Base-by-base conservation (phyloP, 37 sponge, comb jelly and placozoan species). In the Amphimedon queenslandica region DNA sequence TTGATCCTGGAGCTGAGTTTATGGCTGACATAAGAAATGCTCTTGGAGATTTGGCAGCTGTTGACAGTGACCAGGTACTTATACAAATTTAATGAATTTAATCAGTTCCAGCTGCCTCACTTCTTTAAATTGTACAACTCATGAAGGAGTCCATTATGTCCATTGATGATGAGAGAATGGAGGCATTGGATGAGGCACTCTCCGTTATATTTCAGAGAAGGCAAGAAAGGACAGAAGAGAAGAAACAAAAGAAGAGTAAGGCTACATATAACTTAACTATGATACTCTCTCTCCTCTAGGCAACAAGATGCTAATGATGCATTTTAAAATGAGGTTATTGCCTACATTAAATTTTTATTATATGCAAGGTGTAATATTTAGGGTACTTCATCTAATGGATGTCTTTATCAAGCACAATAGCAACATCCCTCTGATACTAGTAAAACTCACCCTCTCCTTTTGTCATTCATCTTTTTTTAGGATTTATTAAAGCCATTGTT, bases 111-210 rank as follows among this genome's bases (percentile, higher is more conserved):
- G n/a, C n/a, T 30, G 64, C 10, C 10, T 25, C 28, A 30, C 10
- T 28, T 61, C 31, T 61, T 23, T 23, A 31, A 4, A 64, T 27
- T 1, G 35, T 64, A n/a, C n/a, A n/a, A n/a, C 66, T 33, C 4
- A 3, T 4, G 1, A 3, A 41, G 42, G 34, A n/a, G 25, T 55
- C 73, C 4, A 72, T 72, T 33, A 4, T 13, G 25, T 77, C 78
- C 3, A 27, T 81, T 40, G 82, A 81, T 74, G 91, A 90, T 65
- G 91, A 85, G 4, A 82, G 67, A 0, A 90, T 90, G 91, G 51
- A 65, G 76, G 41, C 53, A 1, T 57, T 85, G 3, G 91, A 90
- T 41, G 40, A 77, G 23, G 91, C 82, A 10, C 67, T 90, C 2
- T 67, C 86, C 5, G 82, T 57, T n/a, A 87, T 57, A 21, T 85